Conservation (phyloP, 2,888 invertebrate genomes). For the Emesis furor region DNA sequence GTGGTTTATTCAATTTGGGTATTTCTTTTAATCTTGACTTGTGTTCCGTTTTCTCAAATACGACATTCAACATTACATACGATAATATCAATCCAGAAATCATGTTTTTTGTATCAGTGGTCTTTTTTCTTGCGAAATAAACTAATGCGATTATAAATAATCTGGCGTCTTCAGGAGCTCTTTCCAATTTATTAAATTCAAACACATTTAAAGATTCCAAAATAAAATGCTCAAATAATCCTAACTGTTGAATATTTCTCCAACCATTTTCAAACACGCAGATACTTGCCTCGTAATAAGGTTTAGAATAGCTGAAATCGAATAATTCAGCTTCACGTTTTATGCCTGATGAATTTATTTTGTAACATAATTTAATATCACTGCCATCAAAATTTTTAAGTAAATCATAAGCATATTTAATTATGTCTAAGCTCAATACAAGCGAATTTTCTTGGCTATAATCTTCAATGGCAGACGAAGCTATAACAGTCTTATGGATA, state of each 20-base stretch:
- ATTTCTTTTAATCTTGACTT: not conserved
- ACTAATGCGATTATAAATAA: slow-evolving; percentile 11
- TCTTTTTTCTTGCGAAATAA: slow-evolving; percentile 11
- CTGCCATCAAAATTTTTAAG: slow-evolving; percentile 76
- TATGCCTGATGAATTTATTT: not conserved
- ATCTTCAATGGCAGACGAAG: slow-evolving; percentile 66
- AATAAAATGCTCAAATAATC: slow-evolving; percentile 16
- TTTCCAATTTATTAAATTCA: slow-evolving; percentile 8
- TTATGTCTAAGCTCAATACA: slow-evolving; percentile 77
- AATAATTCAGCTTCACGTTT: not conserved
- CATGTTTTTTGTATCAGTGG: slow-evolving; percentile 74
- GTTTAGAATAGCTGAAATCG: slow-evolving; percentile 65
- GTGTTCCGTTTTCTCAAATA: slow-evolving; percentile 50
- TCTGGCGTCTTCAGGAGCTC: slow-evolving; percentile 3
- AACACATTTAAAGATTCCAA: not conserved
- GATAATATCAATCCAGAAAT: slow-evolving; percentile 76
- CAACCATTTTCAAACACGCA: slow-evolving; percentile 29
- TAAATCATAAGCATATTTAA: slow-evolving; percentile 79
- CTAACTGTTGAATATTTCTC: not conserved
- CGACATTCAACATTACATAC: slow-evolving; percentile 74
- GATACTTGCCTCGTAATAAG: slow-evolving; percentile 58
- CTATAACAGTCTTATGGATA: slow-evolving; percentile 44
- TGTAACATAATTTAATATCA: slow-evolving; percentile 19
- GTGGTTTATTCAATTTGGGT: slow-evolving; percentile 9
- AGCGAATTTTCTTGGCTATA: slow-evolving; percentile 68